phyloP scores from a whole-genome alignment of 1,140 invertebrate species.

The Ceratina japonica region DNA sequence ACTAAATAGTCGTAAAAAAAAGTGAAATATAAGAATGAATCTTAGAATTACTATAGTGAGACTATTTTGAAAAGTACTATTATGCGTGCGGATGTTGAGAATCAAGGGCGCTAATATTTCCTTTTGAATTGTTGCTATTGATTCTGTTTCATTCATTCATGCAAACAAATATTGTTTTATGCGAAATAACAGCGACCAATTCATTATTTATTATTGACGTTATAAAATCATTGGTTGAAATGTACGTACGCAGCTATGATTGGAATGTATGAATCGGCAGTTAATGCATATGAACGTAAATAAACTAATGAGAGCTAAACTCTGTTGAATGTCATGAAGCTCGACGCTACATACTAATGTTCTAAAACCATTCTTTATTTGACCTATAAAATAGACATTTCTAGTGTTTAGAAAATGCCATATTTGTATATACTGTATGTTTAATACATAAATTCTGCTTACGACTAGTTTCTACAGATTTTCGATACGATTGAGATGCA shows the following conservation, averaged over 20 bases:
- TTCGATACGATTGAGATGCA: too few relatives aligned
- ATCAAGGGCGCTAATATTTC: too few relatives aligned
- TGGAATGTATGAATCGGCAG: conserved; percentile 9
- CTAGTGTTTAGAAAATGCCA: not conserved
- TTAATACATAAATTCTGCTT: too few relatives aligned
- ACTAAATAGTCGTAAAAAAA: too few relatives aligned
- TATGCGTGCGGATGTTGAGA: too few relatives aligned
- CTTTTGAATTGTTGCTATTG: not conserved
- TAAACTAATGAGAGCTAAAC: conserved; percentile 1
- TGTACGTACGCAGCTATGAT: not conserved
- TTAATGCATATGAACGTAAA: conserved; percentile 10
- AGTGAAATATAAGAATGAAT: not conserved
- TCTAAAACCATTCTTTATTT: conserved; percentile 23
- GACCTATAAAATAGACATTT: not conserved
- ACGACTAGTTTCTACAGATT: too few relatives aligned
- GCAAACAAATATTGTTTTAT: not conserved
- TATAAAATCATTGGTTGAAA: conserved; percentile 11
- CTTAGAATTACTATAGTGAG: too few relatives aligned
- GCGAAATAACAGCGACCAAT: not conserved
- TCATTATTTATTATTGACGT: not conserved
- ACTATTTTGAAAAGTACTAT: not conserved
- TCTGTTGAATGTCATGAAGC: not conserved
- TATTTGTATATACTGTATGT: too few relatives aligned
- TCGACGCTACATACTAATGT: not conserved
- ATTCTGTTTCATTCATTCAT: not conserved